Evolutionary conservation across 2,797 vertebrate genomes (phyloP).

Genomic region (Synaphobranchus kaupii): DNA sequence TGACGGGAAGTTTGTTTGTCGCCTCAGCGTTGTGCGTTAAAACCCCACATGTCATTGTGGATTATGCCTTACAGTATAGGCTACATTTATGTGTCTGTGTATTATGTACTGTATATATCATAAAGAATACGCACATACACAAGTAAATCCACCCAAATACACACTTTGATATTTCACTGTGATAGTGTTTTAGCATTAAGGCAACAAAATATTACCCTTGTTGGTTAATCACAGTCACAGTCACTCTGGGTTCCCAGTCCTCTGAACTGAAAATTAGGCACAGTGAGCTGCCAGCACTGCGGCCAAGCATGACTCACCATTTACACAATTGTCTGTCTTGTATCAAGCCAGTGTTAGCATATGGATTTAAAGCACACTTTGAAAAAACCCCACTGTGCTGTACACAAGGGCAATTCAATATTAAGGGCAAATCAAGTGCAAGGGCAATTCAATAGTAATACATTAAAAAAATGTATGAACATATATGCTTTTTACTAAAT

Average conservation of each 20-base stretch:
- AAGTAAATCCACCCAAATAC: background rate
- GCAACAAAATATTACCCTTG: background rate
- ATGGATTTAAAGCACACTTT: background rate
- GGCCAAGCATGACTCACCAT: background rate
- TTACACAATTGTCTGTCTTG: background rate
- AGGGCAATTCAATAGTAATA: no score
- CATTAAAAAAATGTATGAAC: no score
- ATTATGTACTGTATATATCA: background rate
- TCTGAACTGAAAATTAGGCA: slow-evolving; percentile 14
- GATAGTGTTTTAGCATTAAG: background rate
- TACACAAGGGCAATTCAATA: no score
- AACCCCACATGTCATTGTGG: no score
- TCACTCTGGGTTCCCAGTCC: background rate
- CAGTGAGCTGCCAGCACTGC: background rate
- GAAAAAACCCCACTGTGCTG: background rate
- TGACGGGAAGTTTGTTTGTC: no score
- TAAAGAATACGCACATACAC: background rate
- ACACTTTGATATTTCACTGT: background rate
- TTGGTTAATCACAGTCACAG: background rate
- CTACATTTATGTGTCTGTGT: background rate
- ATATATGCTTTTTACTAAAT: no score
- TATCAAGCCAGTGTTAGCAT: background rate
- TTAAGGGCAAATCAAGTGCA: no score
- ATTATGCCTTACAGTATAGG: no score
- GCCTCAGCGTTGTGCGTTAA: no score